These are phyloP conservation scores for Urophycis tenuis DNA, from an alignment of 2,797 vertebrate species.

Conservation along the genomic window DNA sequence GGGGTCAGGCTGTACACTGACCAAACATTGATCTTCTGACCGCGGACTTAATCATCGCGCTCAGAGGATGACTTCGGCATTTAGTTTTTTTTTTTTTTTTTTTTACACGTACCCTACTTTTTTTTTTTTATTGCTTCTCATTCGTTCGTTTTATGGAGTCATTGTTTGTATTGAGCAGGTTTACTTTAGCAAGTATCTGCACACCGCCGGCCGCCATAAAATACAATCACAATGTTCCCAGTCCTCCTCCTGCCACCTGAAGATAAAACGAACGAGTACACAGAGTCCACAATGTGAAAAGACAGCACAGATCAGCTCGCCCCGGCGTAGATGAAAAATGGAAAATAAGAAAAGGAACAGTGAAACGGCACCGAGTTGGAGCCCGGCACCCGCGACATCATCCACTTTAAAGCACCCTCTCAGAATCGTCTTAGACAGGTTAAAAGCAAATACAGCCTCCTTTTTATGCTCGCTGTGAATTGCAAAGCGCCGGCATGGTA, in stretches of 20 bases:
- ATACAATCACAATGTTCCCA: background rate
- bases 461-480: background rate
- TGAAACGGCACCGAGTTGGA: background rate
- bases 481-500: background rate
- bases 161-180: background rate
- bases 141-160: background rate
- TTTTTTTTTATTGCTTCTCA: no score
- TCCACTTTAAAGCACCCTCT: background rate
- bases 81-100: background rate
- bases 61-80: no score
- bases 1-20: no score
- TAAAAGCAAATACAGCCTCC: background rate
- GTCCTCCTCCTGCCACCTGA: background rate
- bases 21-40: background rate
- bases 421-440: background rate
- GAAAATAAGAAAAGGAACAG: background rate
- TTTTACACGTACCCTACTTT: background rate
- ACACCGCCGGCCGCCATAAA: background rate
- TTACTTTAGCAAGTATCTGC: background rate
- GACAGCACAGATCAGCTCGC: background rate
- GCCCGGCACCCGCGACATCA: background rate
- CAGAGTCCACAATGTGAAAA: background rate
- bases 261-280: background rate
- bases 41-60: background rate
- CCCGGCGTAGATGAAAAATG: background rate